Evolutionary conservation across 2,888 invertebrate genomes (phyloP), one percentile per base, ranked within the genome.

Genomic region (Leptinotarsa rubiginosa): DNA sequence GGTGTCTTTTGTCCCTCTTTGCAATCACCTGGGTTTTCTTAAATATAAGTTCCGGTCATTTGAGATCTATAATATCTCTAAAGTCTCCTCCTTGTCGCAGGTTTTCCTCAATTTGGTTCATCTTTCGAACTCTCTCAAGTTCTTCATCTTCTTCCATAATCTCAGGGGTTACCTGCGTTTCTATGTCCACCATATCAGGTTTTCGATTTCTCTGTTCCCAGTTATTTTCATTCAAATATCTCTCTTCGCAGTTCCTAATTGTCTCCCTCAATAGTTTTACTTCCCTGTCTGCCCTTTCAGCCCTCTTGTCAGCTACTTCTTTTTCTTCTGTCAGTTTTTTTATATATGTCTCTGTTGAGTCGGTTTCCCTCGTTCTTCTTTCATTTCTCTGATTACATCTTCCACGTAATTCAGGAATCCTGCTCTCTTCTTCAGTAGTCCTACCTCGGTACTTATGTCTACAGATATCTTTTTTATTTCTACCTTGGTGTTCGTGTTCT

Each of bases 141-240:
- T 66, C 66, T 18, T 16, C 49, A 49, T 66, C 66, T 12, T 67
- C 50, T 50, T 50, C 66, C 50, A 67, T 67, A 20, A 50, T 20
- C 15, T 67, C 52, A 22, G 66, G 66, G 20, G 66, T 67, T 67
- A 50, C 66, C 22, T 67, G 66, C 7, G 20, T 20, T 22, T 50
- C 66, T 13, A 13, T 13, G 20, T 18, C 3, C 20, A 20, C 66
- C 50, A 31, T 31, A 31, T 31, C 31, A 31, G 31, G 31, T 31
- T 31, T 25, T 25, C 25, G 4, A 4, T 25, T 25, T 25, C 5
- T 25, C 25, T 25, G 25, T 25, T 25, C 25, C 25, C 20, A 20
- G 20, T 20, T 20, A 20, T 20, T 20, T 20, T 20, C 20, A 20
- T 25, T 3, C 22, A 25, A 3, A 3, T 25, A 25, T 20, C 4